Conservation (phyloP, 2,888 invertebrate species). For the Agonum fuliginosum region DNA sequence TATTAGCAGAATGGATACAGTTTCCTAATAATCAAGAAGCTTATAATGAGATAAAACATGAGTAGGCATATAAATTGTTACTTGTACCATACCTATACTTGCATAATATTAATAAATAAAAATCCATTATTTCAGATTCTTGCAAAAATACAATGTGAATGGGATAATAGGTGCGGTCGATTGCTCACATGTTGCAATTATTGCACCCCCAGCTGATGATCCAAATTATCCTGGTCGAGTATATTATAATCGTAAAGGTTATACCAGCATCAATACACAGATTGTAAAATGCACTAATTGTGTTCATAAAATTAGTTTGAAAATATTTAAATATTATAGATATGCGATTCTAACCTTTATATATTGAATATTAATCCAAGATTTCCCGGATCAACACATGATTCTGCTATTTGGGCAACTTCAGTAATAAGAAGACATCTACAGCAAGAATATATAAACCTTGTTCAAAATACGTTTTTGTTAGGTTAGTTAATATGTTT, state of each 20-base stretch:
- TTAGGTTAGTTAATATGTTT: too few relatives aligned
- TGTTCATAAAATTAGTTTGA: neutral
- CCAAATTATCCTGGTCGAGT: constrained; percentile 38
- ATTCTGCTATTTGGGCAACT: constrained; percentile 64
- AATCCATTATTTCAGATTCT: too few relatives aligned
- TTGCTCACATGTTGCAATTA: neutral
- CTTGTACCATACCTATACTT: too few relatives aligned
- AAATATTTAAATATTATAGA: constrained; percentile 59
- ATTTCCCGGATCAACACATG: constrained; percentile 65
- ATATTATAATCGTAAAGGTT: constrained; percentile 57
- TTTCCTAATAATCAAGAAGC: too few relatives aligned
- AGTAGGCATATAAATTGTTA: too few relatives aligned
- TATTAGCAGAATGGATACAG: too few relatives aligned
- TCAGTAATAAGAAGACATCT: neutral
- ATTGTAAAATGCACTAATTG: constrained; percentile 27
- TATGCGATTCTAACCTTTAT: constrained; percentile 63
- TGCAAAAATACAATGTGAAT: too few relatives aligned
- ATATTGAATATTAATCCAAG: constrained; percentile 65
- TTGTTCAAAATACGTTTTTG: too few relatives aligned
- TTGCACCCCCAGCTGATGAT: constrained; percentile 42
- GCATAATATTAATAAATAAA: too few relatives aligned
- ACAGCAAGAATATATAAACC: too few relatives aligned
- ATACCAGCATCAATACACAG: constrained; percentile 57
- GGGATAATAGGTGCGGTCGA: neutral
- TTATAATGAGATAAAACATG: too few relatives aligned